These are phyloP conservation scores for Anastrepha ludens DNA, from an alignment of 1,140 invertebrate species.

Conservation along the genomic window DNA sequence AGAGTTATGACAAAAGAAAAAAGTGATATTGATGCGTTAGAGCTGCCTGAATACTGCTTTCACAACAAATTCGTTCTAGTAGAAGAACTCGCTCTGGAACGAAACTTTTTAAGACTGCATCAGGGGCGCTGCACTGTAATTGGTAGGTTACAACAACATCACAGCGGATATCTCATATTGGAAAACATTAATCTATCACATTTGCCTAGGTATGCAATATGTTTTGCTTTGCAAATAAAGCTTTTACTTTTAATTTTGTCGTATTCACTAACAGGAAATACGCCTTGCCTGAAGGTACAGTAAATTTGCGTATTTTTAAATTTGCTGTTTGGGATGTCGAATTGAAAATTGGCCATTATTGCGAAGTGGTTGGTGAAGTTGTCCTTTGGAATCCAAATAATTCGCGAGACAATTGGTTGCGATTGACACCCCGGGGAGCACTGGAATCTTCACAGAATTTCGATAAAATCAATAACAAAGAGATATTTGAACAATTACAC, in stretches of 20 bases:
- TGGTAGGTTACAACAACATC: neutral
- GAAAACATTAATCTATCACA: conserved; percentile 19
- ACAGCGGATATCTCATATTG: neutral
- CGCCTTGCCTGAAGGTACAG: neutral
- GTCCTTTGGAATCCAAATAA: conserved; percentile 21
- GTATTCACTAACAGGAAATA: neutral
- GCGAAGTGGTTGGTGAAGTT: conserved; percentile 23
- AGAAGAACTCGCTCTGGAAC: neutral
- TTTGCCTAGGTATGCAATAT: conserved; percentile 3
- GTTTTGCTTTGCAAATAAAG: neutral
- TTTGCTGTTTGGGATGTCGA: neutral
- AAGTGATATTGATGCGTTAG: neutral
- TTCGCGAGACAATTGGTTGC: neutral
- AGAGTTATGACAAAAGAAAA: no score
- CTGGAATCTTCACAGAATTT: neutral
- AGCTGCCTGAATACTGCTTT: neutral
- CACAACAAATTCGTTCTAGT: conserved; percentile 16
- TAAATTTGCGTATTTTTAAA: conserved; percentile 5
- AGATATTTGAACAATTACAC: neutral
- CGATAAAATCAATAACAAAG: neutral
- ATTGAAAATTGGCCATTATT: conserved; percentile 13
- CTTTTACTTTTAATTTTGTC: neutral
- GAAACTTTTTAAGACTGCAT: conserved; percentile 13
- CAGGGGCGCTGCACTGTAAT: conserved; percentile 25
- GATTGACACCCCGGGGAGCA: neutral